These are phyloP conservation scores for Drosophila lowei DNA, from an alignment of 1,140 invertebrate genomes.

Conservation along the genomic window DNA sequence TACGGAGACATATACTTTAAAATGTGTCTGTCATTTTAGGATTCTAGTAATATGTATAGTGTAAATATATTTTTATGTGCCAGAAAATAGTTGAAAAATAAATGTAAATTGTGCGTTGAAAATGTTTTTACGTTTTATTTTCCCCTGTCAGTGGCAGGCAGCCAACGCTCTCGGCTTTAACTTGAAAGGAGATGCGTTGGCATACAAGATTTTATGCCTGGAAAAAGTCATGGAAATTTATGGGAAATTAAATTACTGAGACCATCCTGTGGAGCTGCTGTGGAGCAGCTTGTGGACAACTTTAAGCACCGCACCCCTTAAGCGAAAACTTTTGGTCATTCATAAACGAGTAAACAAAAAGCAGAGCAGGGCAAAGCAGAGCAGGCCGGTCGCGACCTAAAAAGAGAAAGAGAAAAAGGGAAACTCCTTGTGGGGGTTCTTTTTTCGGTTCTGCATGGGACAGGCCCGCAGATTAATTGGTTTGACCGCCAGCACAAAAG, in stretches of 20 bases:
- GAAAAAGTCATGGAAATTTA: slow-evolving; percentile 34
- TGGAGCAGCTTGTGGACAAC: slow-evolving; percentile 20
- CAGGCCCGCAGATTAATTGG: slow-evolving; percentile 65
- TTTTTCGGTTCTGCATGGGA: slow-evolving; percentile 16
- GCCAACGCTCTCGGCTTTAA: neutral
- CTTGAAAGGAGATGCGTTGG: neutral
- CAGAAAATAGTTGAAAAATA: slow-evolving; percentile 45
- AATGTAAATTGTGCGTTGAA: slow-evolving; percentile 55
- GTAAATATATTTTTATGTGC: slow-evolving; percentile 59
- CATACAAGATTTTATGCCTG: slow-evolving; percentile 6
- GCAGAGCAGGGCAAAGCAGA: slow-evolving; percentile 5
- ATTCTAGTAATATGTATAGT: slow-evolving; percentile 6
- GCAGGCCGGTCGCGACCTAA: slow-evolving; percentile 43
- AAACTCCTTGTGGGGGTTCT: no score
- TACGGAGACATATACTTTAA: neutral
- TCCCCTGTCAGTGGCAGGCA: slow-evolving; percentile 4
- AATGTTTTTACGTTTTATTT: slow-evolving; percentile 20
- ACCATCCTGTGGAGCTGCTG: slow-evolving; percentile 2
- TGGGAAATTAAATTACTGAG: slow-evolving; percentile 52
- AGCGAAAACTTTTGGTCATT: slow-evolving; percentile 30
- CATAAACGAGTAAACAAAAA: slow-evolving; percentile 4
- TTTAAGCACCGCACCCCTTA: slow-evolving; percentile 34
- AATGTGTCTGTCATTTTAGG: no score
- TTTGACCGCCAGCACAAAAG: slow-evolving; percentile 47
- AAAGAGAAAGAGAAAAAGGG: slow-evolving; percentile 15